Evolutionary conservation across 1,140 invertebrate genomes (phyloP).

Genomic region (Magallana angulata): DNA sequence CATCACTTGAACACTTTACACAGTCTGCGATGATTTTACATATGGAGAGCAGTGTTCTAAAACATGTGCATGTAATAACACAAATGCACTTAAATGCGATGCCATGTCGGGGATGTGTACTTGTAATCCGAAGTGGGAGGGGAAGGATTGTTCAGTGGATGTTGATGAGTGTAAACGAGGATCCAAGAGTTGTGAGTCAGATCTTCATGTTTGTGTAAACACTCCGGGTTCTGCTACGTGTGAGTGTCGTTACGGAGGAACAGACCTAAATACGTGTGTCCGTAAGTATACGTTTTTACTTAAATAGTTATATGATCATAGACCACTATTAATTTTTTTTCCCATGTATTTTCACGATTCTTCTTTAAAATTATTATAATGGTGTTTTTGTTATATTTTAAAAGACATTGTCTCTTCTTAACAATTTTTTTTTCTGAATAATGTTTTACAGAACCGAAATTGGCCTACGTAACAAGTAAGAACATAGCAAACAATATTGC

Average conservation of each 20-base stretch:
- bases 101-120: slow-evolving; percentile 50
- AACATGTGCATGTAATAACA: slow-evolving; percentile 40
- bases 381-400: not conserved
- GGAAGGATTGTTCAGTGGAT: slow-evolving; percentile 58
- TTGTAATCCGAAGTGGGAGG: slow-evolving; percentile 62
- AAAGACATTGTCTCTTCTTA: too few relatives aligned
- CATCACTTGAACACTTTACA: too few relatives aligned
- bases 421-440: not conserved
- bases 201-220: not conserved
- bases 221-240: not conserved
- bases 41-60: slow-evolving; percentile 58
- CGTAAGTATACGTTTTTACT: not conserved
- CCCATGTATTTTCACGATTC: too few relatives aligned
- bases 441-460: not conserved
- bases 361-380: not conserved
- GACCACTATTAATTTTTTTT: too few relatives aligned
- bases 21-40: slow-evolving; percentile 33
- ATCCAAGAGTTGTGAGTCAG: not conserved
- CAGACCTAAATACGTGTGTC: not conserved
- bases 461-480: too few relatives aligned
- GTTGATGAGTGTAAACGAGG: slow-evolving; percentile 58
- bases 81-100: slow-evolving; percentile 45
- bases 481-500: too few relatives aligned
- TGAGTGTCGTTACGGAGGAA: not conserved
- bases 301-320: not conserved